A percentile compares a stretch with the other conserved stretches of the same genome.
Evolutionary conservation across 2,888 invertebrate genomes (phyloP).

Genomic region (Eupithecia exiguata): DNA sequence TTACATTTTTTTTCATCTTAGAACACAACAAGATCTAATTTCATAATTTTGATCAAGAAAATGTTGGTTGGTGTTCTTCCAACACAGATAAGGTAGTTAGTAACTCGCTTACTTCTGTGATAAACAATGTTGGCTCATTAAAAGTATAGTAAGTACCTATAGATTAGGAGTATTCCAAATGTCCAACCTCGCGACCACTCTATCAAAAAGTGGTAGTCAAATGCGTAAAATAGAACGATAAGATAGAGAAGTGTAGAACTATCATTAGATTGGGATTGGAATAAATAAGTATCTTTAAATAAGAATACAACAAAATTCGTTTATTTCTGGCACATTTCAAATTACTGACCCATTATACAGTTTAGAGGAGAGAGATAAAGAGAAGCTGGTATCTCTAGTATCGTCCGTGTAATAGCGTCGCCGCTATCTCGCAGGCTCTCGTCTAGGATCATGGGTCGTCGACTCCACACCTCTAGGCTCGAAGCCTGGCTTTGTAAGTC

Average conservation of each 20-base stretch:
- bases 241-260: neutral
- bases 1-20: too few species aligned
- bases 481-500: neutral
- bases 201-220: neutral
- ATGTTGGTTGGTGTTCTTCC: too few species aligned
- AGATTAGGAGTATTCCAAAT: neutral
- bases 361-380: neutral
- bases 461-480: neutral
- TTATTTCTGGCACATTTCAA: neutral
- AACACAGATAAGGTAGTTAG: too few species aligned
- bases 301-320: too few species aligned
- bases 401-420: neutral
- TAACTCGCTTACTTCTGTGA: too few species aligned
- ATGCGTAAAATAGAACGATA: neutral
- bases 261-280: neutral
- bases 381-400: neutral
- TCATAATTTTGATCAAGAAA: too few species aligned
- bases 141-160: neutral
- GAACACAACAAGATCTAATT: neutral
- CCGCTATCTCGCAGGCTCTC: neutral
- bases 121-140: neutral
- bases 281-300: neutral
- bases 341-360: neutral
- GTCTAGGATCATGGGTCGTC: constrained; percentile 9
- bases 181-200: neutral